A percentile compares a stretch with the other conserved stretches of the same genome.
Evolutionary conservation across 2,113 vertebrate species (phyloP).

Genomic region (Empidonax traillii): DNA sequence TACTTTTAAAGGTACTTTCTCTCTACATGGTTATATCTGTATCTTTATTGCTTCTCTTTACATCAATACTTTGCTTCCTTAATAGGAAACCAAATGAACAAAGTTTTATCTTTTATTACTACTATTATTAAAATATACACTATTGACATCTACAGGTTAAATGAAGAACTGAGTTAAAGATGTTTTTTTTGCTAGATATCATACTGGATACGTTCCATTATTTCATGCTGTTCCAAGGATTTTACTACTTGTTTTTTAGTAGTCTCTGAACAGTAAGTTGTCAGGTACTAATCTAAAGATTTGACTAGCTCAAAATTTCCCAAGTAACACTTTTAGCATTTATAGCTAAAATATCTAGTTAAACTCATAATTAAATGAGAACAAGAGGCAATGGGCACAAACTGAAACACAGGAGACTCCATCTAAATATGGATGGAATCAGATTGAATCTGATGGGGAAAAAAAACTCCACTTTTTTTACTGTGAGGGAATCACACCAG

Average conservation of each 20-base stretch:
- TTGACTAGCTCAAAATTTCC: neutral
- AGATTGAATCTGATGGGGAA: neutral
- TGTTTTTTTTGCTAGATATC: fast-evolving
- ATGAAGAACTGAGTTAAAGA: neutral
- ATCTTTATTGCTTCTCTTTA: neutral
- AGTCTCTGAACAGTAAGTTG: neutral
- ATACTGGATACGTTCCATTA: neutral
- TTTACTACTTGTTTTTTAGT: neutral
- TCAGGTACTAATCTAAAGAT: neutral
- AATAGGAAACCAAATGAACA: neutral
- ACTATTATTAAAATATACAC: neutral
- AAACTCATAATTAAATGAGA: neutral
- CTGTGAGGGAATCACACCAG: neutral
- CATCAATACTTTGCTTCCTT: neutral
- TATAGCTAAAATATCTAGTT: neutral
- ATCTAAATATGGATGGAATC: neutral
- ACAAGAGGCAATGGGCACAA: neutral
- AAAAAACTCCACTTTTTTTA: neutral
- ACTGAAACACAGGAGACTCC: neutral
- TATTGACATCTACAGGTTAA: neutral
- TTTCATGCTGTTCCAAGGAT: neutral
- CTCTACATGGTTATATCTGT: neutral
- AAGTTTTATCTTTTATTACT: neutral
- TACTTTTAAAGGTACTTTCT: neutral
- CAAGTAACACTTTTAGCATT: neutral